Evolutionary conservation across 2,797 vertebrate species (phyloP).

Genomic region (Pampus argenteus): DNA sequence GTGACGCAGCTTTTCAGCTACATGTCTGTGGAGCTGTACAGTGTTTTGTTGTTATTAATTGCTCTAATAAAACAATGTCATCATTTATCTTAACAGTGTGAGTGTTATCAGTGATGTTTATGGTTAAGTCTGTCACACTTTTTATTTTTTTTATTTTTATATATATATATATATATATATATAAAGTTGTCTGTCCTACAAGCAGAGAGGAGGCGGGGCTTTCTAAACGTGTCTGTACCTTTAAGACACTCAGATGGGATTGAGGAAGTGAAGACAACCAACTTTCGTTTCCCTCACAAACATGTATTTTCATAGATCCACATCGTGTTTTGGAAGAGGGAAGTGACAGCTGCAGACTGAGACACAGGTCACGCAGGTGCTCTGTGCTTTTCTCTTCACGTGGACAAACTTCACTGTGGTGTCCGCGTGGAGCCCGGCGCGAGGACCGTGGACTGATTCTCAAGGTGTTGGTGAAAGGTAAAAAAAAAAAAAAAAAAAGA

Average conservation of each 20-base stretch:
- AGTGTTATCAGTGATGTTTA: background rate
- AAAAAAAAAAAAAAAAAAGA: background rate
- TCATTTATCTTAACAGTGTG: background rate
- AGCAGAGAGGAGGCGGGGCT: background rate
- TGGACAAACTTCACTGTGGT: background rate
- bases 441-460: no score
- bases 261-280: slow-evolving; percentile 68
- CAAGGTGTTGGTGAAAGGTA: background rate
- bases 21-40: slow-evolving; percentile 13
- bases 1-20: slow-evolving; percentile 12
- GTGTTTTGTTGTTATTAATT: slow-evolving; percentile 21
- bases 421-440: slow-evolving; percentile 22
- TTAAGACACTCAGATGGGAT: slow-evolving; percentile 54
- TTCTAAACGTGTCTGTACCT: slow-evolving; percentile 44
- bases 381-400: background rate
- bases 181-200: no score
- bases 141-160: no score
- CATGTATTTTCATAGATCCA: slow-evolving; percentile 49
- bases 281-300: slow-evolving; percentile 78
- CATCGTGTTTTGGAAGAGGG: slow-evolving; percentile 48
- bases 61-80: slow-evolving; percentile 51
- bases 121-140: background rate
- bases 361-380: no score
- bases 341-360: slow-evolving; percentile 40
- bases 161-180: no score